Evolutionary conservation across 2,888 invertebrate genomes (phyloP).

Genomic region (Slavum lentiscoides): DNA sequence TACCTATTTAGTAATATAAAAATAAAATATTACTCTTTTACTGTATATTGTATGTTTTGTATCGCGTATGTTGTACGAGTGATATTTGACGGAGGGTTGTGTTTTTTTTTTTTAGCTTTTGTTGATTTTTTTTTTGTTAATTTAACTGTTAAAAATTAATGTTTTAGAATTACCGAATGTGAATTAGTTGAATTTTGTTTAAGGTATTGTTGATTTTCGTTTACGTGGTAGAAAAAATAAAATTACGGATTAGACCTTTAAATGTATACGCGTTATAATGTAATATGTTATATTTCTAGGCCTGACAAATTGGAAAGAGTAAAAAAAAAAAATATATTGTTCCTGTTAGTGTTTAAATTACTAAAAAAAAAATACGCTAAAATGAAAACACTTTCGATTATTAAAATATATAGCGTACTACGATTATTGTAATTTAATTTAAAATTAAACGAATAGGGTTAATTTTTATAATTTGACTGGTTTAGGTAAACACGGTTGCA

Average conservation of each 20-base stretch:
- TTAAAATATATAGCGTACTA: constrained; percentile 19
- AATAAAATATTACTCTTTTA: too few species aligned
- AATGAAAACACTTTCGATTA: constrained; percentile 20
- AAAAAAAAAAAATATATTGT: constrained; percentile 22
- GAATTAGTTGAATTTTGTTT: constrained; percentile 30
- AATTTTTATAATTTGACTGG: constrained; percentile 49
- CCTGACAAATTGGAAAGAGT: constrained; percentile 8
- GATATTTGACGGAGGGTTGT: too few species aligned
- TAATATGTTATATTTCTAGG: neutral
- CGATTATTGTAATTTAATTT: constrained; percentile 26
- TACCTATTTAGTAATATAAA: too few species aligned
- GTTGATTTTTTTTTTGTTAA: neutral
- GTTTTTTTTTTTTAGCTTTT: neutral
- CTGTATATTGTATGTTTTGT: too few species aligned
- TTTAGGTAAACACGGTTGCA: constrained; percentile 49
- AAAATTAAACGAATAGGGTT: constrained; percentile 41
- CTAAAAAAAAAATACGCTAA: constrained; percentile 2
- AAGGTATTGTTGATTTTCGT: constrained; percentile 25
- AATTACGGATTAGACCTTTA: neutral
- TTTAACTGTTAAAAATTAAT: neutral
- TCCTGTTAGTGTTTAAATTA: constrained; percentile 48
- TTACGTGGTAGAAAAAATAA: neutral
- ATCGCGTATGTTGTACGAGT: too few species aligned
- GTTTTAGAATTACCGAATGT: constrained; percentile 12
- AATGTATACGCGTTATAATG: neutral